Base-by-base conservation (phyloP, 92 coral and sea anemone species). In the Blastomussa wellsi region DNA sequence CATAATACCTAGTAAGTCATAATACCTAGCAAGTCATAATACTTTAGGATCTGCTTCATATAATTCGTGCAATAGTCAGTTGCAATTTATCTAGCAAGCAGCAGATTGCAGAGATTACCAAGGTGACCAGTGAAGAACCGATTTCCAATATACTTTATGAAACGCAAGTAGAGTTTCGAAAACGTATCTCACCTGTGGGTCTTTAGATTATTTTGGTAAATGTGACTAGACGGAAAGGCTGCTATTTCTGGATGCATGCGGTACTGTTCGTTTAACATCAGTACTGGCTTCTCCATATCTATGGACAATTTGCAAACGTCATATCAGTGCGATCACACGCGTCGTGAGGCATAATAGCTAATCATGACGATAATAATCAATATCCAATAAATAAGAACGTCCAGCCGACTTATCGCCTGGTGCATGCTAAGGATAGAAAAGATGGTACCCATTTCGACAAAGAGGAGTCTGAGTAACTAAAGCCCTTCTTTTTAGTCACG, bases 181-280 rank as follows among this genome's bases (percentile, higher is more conserved):
- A 67, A 29, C 26, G 15, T 16, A 69, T 36, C 73, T 31, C 11
- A 96, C 99, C 96, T 89, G 90, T 89, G 94, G 60, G 82, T 90
- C 44, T 69, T 89, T 10, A 96, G 87, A 13, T 87, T 90, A 28
- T 84, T 85, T 36, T 86, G 85, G 78, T 96, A 96, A 33, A 96
- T 89, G 72, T 89, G 90, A 41, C 84, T 77, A 32, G 96, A 86
- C 8, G 99, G 99, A 35, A 96, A 96, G 39, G 42, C 78, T 13
- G 98, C 93, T 66, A 96, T 96, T 57, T 94, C 93, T 36, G 99
- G 94, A 78, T 96, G 99, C 99, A 96, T 96, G 5, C 99, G 91
- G 78, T 96, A 96, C 72, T 96, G 99, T 10, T 89, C 82, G 10
- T 93, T 88, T 12, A 96, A 82, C 89, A 96, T 86, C 79, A 92